phyloP scores from a whole-genome alignment of 1,140 invertebrate species.

The Aleiodes sp. region DNA sequence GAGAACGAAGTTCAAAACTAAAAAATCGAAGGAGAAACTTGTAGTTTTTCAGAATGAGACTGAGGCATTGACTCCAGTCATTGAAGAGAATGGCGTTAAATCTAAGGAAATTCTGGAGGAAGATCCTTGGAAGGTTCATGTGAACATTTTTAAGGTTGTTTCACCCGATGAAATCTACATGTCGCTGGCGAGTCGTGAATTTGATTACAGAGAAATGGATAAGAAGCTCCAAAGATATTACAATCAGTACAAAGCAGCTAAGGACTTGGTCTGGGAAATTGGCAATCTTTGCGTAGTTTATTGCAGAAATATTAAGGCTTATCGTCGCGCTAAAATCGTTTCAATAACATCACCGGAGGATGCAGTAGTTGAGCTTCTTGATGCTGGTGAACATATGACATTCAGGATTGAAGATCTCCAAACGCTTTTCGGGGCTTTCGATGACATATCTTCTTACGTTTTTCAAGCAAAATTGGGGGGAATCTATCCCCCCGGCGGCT shows the following conservation, averaged over 20 bases:
- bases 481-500: constrained; percentile 66
- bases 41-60: not conserved
- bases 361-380: constrained; percentile 65
- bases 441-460: constrained; percentile 57
- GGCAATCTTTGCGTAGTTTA: constrained; percentile 64
- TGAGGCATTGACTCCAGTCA: not conserved
- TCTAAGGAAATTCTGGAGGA: constrained; percentile 48
- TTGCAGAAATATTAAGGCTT: constrained; percentile 61
- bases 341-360: constrained; percentile 51
- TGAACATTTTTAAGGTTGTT: constrained; percentile 60
- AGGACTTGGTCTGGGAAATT: constrained; percentile 53
- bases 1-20: not conserved
- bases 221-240: constrained; percentile 66
- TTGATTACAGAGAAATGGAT: constrained; percentile 56
- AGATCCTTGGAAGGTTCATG: constrained; percentile 65
- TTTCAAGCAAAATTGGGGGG: constrained; percentile 69
- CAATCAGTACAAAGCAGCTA: constrained; percentile 27
- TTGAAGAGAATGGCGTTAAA: not conserved
- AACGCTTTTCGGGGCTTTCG: constrained; percentile 58
- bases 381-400: constrained; percentile 64
- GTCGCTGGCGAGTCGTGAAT: constrained; percentile 55
- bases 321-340: constrained; percentile 65
- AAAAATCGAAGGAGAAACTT: not conserved
- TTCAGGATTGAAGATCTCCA: constrained; percentile 58
- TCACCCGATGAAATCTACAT: constrained; percentile 69